Conservation (phyloP, 2,888 invertebrate species). For the Nomada fabriciana region DNA sequence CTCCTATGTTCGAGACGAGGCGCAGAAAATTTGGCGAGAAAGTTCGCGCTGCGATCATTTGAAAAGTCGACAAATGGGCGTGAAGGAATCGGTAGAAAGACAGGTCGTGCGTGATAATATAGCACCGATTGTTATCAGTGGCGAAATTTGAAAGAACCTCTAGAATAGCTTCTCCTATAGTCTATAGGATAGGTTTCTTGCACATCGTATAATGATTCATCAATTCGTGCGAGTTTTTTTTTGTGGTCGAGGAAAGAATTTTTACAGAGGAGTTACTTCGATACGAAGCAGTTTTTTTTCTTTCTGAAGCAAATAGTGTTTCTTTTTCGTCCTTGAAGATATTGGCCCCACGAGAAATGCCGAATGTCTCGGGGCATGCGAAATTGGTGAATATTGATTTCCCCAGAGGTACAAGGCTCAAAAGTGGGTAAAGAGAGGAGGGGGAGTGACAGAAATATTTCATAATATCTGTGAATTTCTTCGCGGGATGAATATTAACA, state of each 20-base stretch:
- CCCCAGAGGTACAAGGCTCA: constrained; percentile 44
- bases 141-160: too few species aligned
- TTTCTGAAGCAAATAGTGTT: constrained; percentile 33
- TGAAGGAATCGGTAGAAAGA: background rate
- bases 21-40: background rate
- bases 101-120: background rate
- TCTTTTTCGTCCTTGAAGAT: constrained; percentile 33
- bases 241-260: background rate
- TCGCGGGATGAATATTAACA: constrained; percentile 55
- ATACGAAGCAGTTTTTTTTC: background rate
- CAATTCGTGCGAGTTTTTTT: too few species aligned
- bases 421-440: constrained; percentile 45
- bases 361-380: constrained; percentile 54
- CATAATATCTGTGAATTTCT: constrained; percentile 52
- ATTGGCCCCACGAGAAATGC: constrained; percentile 63
- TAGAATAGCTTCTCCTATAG: too few species aligned
- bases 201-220: too few species aligned
- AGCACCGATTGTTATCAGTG: background rate
- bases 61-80: constrained; percentile 1
- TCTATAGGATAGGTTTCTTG: too few species aligned
- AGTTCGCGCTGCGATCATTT: constrained; percentile 2
- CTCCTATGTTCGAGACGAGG: background rate
- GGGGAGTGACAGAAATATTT: constrained; percentile 53
- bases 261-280: background rate
- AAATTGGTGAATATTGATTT: constrained; percentile 67